phyloP scores from a whole-genome alignment of 1,140 invertebrate genomes.

The Mylabris phalerata region DNA sequence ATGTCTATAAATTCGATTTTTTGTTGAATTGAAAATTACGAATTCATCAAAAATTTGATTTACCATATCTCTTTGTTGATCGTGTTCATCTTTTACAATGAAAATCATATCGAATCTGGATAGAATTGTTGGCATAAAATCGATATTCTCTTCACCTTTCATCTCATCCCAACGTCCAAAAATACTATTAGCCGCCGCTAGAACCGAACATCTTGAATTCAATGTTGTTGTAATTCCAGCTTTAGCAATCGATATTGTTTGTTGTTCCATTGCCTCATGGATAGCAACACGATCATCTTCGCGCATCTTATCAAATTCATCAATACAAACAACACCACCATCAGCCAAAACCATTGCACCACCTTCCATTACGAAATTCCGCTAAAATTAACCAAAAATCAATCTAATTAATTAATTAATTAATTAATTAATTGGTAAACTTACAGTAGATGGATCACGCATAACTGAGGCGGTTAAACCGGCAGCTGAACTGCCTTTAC shows the following conservation, averaged over 20 bases:
- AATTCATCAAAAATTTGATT: slow-evolving; percentile 28
- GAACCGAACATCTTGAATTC: slow-evolving; percentile 95
- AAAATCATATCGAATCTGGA: slow-evolving; percentile 99
- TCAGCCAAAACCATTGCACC: slow-evolving; percentile 99
- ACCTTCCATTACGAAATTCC: slow-evolving; percentile 98
- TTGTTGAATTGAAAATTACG: too few species aligned
- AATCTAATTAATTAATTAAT: slow-evolving; percentile 7
- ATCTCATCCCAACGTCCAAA: slow-evolving; percentile 98
- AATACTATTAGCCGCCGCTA: slow-evolving; percentile 97
- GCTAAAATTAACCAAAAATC: slow-evolving; percentile 48
- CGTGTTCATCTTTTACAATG: slow-evolving; percentile 97
- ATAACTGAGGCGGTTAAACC: slow-evolving; percentile 97
- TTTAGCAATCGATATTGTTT: slow-evolving; percentile 99
- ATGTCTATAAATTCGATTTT: slow-evolving; percentile 47
- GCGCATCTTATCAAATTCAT: slow-evolving; percentile 99
- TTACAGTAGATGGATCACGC: slow-evolving; percentile 84
- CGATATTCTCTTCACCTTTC: slow-evolving; percentile 97
- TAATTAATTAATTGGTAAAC: slow-evolving; percentile 19
- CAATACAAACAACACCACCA: slow-evolving; percentile 98
- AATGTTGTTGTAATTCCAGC: slow-evolving; percentile 98
- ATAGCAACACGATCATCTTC: slow-evolving; percentile 99
- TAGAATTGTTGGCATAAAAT: slow-evolving; percentile 99
- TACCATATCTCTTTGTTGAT: slow-evolving; percentile 81
- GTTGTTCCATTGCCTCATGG: slow-evolving; percentile 99
- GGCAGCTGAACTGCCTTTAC: slow-evolving; percentile 97